phyloP scores from a whole-genome alignment of 2,888 invertebrate genomes.

The Dascillus cervinus region DNA sequence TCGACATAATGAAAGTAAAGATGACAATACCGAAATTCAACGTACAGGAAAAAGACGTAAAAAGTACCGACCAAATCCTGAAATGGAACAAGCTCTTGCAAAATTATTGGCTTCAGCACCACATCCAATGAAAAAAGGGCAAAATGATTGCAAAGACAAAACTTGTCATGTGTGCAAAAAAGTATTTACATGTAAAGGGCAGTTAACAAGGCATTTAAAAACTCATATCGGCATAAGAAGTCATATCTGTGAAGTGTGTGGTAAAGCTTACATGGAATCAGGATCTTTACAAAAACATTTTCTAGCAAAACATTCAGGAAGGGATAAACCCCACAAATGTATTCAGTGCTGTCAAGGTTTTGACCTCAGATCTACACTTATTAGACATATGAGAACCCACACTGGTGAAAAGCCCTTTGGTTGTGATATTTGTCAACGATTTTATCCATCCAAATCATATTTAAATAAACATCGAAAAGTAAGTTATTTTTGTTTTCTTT shows the following conservation, averaged over 20 bases:
- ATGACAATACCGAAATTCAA: not conserved
- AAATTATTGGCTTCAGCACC: constrained; percentile 4
- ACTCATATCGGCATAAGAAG: constrained; percentile 29
- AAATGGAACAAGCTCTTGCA: constrained; percentile 7
- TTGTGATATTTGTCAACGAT: constrained; percentile 10
- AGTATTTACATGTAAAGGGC: constrained; percentile 17
- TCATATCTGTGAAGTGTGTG: constrained; percentile 19
- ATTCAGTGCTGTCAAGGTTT: constrained; percentile 23
- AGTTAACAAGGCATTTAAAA: constrained; percentile 22
- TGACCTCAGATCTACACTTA: constrained; percentile 21
- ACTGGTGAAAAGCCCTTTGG: constrained; percentile 19
- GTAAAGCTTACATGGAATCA: constrained; percentile 12
- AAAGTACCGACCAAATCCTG: constrained; percentile 3
- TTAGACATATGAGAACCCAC: constrained; percentile 22
- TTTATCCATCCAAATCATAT: constrained; percentile 13
- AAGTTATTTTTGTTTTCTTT: too few species aligned
- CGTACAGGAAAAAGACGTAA: constrained; percentile 1
- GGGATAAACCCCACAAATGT: constrained; percentile 15
- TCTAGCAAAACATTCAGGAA: constrained; percentile 10
- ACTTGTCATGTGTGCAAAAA: constrained; percentile 13
- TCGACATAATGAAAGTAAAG: not conserved
- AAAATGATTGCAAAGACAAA: constrained; percentile 1
- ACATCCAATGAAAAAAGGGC: constrained; percentile 4
- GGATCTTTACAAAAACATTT: constrained; percentile 14
- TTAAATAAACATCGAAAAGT: constrained; percentile 12